These are phyloP conservation scores for Pithecia hirsuta DNA, from an alignment of 2,797 vertebrate species.

Conservation along the genomic window DNA sequence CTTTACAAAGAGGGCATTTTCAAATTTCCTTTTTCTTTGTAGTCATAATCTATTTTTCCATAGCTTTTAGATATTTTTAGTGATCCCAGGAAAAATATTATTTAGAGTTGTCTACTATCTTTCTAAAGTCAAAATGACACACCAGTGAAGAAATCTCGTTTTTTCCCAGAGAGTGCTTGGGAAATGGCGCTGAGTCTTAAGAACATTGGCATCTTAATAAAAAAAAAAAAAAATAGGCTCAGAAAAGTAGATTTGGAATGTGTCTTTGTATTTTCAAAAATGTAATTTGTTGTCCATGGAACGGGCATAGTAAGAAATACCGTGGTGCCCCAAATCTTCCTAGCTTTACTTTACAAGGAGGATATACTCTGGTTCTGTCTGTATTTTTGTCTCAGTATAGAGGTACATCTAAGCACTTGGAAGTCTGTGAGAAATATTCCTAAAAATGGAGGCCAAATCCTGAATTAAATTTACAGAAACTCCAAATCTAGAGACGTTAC, in stretches of 20 bases:
- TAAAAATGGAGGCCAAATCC: neutral
- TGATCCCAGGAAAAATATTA: neutral
- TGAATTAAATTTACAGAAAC: neutral
- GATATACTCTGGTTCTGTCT: neutral
- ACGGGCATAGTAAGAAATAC: neutral
- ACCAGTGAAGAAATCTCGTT: neutral
- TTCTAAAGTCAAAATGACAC: conserved; percentile 43
- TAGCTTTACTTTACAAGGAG: neutral
- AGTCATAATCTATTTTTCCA: conserved; percentile 1
- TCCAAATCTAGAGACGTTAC: neutral
- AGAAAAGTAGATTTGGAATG: neutral
- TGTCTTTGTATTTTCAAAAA: conserved; percentile 3
- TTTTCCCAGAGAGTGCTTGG: neutral
- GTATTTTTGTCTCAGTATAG: neutral
- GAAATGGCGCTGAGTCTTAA: conserved; percentile 32
- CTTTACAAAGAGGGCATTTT: conserved; percentile 13
- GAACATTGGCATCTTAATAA: neutral
- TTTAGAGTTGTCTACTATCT: neutral
- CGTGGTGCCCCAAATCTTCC: neutral
- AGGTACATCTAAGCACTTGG: neutral
- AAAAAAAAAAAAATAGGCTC: neutral
- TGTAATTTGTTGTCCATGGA: neutral
- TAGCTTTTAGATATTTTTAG: neutral
- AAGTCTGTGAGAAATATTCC: neutral
- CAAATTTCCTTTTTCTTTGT: conserved; percentile 11